Evolutionary conservation across 2,888 invertebrate species (phyloP), one percentile per base, ranked within the genome.

Genomic region (Drosophila yooni): DNA sequence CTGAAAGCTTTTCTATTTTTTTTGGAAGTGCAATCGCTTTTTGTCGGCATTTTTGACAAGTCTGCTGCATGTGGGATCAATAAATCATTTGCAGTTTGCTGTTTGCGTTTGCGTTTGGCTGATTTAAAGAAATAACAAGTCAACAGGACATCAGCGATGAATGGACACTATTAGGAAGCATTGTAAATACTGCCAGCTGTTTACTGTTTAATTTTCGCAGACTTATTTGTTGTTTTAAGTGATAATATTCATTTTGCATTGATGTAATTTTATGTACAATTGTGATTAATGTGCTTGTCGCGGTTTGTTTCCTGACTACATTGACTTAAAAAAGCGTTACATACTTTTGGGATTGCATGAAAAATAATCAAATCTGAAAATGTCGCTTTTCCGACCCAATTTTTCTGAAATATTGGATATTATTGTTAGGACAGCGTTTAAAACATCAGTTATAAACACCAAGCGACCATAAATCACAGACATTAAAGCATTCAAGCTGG

Each of bases 71-170:
- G 72, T 56, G 69, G 65, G 64, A 65, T 65, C 66, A 69, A 74
- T 81, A 81, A 90, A 86, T 84, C 82, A 87, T 76, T 72, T 61
- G 48, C 34, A 51, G 34, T 31, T 43, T n/a, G 25, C 29, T 15
- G 15, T 64, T 75, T 51, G 33, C 38, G 51, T 48, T 34, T 27
- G 51, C 38, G 51, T 48, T 34, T 27, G 51, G 48, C 58, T 64
- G 51, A 80, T 72, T 81, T 57, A 63, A 57, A 40, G 27, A 29
- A 18, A 58, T 46, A 62, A 46, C 25, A 48, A 11, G 3, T 3
- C 40, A 62, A 43, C 27, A 18, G 11, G 2, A 29, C 11, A 8
- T 1, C 3, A 15, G 27, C 15, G 33, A 25, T 29, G 18, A 57
- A 43, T n/a, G 29, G 7, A 8, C 34, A 34, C 5, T 34, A 46